These are phyloP conservation scores for Callimorpha dominula DNA, from an alignment of 2,888 invertebrate species.

Conservation along the genomic window DNA sequence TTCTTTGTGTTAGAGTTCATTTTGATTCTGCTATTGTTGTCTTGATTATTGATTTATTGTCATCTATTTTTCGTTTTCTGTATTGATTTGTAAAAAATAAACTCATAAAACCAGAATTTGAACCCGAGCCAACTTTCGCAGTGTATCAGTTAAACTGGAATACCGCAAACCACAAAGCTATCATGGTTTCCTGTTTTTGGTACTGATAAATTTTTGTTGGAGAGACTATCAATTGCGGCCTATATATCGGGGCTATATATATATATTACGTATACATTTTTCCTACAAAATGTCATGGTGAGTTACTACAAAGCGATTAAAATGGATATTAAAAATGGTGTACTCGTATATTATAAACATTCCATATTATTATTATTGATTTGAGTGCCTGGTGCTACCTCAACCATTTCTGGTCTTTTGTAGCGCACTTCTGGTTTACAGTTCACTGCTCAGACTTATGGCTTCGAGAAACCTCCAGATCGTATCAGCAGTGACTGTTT, in stretches of 20 bases:
- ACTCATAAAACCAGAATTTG: background rate
- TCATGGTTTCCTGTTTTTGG: constrained; percentile 18
- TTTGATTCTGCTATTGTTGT: background rate
- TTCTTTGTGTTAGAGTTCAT: background rate
- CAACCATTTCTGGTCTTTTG: no score
- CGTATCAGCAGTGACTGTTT: no score
- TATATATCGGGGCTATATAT: background rate
- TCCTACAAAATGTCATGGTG: no score
- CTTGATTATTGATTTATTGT: background rate
- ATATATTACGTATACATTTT: no score
- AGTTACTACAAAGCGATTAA: no score
- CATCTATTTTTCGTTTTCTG: background rate
- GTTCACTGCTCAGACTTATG: no score
- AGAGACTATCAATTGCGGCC: background rate
- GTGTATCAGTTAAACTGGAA: constrained; percentile 6
- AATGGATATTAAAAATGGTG: no score
- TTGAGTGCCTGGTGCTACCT: no score
- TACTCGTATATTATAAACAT: no score
- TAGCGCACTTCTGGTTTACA: no score
- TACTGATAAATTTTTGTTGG: background rate
- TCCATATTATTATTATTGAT: no score
- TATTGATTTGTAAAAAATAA: background rate
- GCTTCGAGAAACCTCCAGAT: no score
- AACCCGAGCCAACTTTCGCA: background rate
- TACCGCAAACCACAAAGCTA: constrained; percentile 38